A percentile compares a stretch with the other conserved stretches of the same genome.
These are phyloP conservation scores for Diadumene lineata DNA, from an alignment of 92 coral and sea anemone genomes.

Conservation along the genomic window DNA sequence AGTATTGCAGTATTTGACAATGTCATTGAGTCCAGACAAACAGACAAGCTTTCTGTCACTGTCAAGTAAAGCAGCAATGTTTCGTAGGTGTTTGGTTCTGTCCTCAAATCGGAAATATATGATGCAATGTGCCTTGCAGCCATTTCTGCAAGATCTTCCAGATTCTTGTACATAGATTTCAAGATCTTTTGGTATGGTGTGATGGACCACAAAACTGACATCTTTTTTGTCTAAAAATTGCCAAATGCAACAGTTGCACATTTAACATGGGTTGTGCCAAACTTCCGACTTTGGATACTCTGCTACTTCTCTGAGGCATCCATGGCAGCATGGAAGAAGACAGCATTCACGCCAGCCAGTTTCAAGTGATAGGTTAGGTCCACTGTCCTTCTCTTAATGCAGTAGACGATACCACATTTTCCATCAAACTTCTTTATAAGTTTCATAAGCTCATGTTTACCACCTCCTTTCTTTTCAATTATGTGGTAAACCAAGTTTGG, in stretches of 20 bases:
- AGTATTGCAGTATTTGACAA: constrained; percentile 45
- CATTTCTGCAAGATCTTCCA: constrained; percentile 92
- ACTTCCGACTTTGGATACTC: constrained; percentile 33
- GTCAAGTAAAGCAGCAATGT: constrained; percentile 45
- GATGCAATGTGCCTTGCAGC: constrained; percentile 41
- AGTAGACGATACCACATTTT: constrained; percentile 68
- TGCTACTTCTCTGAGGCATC: constrained; percentile 47
- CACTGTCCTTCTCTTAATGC: constrained; percentile 24
- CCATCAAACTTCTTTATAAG: constrained; percentile 18
- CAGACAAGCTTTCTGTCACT: constrained; percentile 31
- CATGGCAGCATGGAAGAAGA: constrained; percentile 52
- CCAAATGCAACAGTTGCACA: constrained; percentile 67
- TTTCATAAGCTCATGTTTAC: constrained; percentile 21
- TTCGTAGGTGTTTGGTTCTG: constrained; percentile 46
- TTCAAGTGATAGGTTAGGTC: constrained; percentile 42
- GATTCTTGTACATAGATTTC: constrained; percentile 95
- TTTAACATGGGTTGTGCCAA: constrained; percentile 41
- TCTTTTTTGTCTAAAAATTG: constrained; percentile 56
- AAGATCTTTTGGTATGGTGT: constrained; percentile 44
- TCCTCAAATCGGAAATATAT: constrained; percentile 60
- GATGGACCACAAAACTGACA: constrained; percentile 66
- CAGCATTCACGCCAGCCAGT: constrained; percentile 44
- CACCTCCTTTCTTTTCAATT: constrained; percentile 45
- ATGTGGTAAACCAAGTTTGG: constrained; percentile 37
- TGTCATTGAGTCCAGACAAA: constrained; percentile 36